These are phyloP conservation scores for Coranthus polyacanthus DNA, from an alignment of 2,797 vertebrate genomes.

Conservation along the genomic window DNA sequence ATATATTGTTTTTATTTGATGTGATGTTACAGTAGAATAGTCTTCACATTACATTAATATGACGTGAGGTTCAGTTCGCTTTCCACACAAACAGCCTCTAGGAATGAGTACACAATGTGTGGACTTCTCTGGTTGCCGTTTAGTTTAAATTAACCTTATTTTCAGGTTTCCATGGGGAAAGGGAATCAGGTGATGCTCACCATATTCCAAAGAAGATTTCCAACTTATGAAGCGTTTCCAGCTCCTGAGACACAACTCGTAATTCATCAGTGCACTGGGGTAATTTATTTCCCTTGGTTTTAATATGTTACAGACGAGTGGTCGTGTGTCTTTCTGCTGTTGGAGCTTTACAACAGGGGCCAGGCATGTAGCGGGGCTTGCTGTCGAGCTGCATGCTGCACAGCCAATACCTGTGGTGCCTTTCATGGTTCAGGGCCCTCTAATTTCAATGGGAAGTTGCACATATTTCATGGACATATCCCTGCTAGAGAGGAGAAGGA, in stretches of 20 bases:
- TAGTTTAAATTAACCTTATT: conserved; percentile 31
- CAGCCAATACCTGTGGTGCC: conserved; percentile 96
- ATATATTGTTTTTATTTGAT: too few species aligned
- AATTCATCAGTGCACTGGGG: conserved; percentile 90
- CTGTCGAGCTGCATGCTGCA: conserved; percentile 36
- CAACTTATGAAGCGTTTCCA: conserved; percentile 79
- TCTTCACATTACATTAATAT: too few species aligned
- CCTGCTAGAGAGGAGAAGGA: conserved; percentile 67
- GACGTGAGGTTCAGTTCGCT: too few species aligned
- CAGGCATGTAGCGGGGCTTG: conserved; percentile 83
- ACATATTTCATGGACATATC: conserved; percentile 98
- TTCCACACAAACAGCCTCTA: too few species aligned
- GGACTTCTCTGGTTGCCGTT: not conserved
- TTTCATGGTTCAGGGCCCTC: conserved; percentile 98
- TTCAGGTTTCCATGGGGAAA: conserved; percentile 50
- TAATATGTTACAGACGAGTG: conserved; percentile 99
- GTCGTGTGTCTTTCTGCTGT: conserved; percentile 92
- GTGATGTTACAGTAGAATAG: too few species aligned
- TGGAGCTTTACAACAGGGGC: conserved; percentile 88
- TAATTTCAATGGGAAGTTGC: conserved; percentile 99
- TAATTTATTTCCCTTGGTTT: conserved; percentile 98
- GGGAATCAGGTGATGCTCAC: conserved; percentile 65
- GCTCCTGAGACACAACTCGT: conserved; percentile 91
- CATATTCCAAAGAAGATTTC: conserved; percentile 76
- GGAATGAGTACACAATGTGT: too few species aligned